Base-by-base conservation (phyloP, 2,797 vertebrate genomes). In the Paguma larvata region DNA sequence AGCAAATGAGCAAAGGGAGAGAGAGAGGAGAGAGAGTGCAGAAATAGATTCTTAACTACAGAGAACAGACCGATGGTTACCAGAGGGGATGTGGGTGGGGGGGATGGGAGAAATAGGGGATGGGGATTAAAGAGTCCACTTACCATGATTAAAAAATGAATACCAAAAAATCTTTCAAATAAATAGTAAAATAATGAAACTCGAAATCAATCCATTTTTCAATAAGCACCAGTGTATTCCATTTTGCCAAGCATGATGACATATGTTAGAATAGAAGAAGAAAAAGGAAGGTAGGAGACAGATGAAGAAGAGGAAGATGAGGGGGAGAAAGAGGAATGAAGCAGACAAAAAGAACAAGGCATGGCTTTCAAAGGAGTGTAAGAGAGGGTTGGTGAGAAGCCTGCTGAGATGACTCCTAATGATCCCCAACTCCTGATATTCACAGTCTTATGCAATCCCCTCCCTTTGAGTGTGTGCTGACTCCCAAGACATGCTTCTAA, bases 221-320 rank as follows among this genome's bases (percentile, higher is more conserved):
- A 84, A 19, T 32, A 85, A 80, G 6, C 2, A 53, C 13, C 10
- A 27, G 6, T 6, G 6, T 70, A 46, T 19, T 4, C 18, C 38
- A 32, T 32, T 92, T 77, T 96, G 6, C 9, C 32, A 23, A 94
- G 87, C 67, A 95, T 84, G 75, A 59, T 53, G 93, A 85, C 97
- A 65, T 44, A n/a, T 25, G 7, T 32, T 93, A 23, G 12, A 41
- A 63, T 11, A 70, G 75, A 91, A 84, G 19, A 83, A 79, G 23
- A 67, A 21, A 38, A 68, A 46, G 19, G 44, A 73, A 79, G 3
- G 2, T 27, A 48, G 16, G 15, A 46, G 1, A 9, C 67, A 79
- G 48, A 15, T 18, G 53, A 38, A 15, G 23, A 62, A n/a, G 6
- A 62, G 38, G 15, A 44, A 15, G 34, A 6, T 2, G 0, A 38